Conservation (phyloP, 2,888 invertebrate species). For the Phasia obesa region DNA sequence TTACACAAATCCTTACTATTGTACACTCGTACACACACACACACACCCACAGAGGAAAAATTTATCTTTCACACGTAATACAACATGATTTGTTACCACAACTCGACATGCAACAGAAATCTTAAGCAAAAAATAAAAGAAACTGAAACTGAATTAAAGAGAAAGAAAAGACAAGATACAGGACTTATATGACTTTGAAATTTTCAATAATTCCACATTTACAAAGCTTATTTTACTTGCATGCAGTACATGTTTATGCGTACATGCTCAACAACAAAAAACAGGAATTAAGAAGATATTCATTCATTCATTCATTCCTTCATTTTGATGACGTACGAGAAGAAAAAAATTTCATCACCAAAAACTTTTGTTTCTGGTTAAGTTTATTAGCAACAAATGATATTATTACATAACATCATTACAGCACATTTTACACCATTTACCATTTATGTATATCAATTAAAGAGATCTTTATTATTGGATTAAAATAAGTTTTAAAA, state of each 20-base stretch:
- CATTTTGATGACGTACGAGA: conserved; percentile 9
- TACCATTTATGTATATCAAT: too few relatives aligned
- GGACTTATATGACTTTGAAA: conserved; percentile 58
- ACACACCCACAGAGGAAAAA: conserved; percentile 3
- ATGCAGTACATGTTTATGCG: background rate
- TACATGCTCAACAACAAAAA: conserved; percentile 4
- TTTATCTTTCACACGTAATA: conserved; percentile 55
- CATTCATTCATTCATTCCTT: conserved; percentile 6
- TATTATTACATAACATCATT: too few relatives aligned
- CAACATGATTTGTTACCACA: conserved; percentile 55
- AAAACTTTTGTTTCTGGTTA: background rate
- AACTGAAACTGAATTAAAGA: background rate
- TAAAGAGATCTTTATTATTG: too few relatives aligned
- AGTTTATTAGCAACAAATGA: too few relatives aligned
- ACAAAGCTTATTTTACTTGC: background rate
- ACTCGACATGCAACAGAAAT: conserved; percentile 40
- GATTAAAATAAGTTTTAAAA: too few relatives aligned
- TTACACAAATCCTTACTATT: background rate
- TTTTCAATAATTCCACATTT: conserved; percentile 23
- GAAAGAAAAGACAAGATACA: background rate
- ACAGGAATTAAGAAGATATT: conserved; percentile 47
- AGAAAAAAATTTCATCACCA: conserved; percentile 9
- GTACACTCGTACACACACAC: too few relatives aligned
- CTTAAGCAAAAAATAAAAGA: background rate
- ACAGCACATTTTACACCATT: too few relatives aligned